A percentile compares a stretch with the other conserved stretches of the same genome.
Evolutionary conservation across 2,113 vertebrate species (phyloP).

Genomic region (Clarias batrachus): DNA sequence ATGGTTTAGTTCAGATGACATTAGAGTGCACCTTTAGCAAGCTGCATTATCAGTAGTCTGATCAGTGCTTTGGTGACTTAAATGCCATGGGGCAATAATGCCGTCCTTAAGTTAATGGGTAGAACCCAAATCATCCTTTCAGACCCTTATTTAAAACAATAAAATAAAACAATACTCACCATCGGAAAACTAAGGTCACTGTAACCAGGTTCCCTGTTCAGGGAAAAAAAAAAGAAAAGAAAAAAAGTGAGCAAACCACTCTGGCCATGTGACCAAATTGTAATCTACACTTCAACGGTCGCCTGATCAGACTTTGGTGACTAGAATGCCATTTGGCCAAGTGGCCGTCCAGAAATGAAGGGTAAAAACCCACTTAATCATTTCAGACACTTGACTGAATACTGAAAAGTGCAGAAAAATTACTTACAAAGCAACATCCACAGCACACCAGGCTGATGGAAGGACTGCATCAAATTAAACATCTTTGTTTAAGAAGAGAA

Average conservation of each 20-base stretch:
- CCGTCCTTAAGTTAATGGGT: slow-evolving; percentile 60
- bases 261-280: background rate
- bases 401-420: background rate
- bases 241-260: background rate
- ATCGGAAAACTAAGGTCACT: background rate
- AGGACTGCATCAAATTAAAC: background rate
- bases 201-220: too few species aligned
- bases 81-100: slow-evolving; percentile 62
- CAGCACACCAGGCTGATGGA: background rate
- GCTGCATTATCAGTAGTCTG: slow-evolving; percentile 43
- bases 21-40: background rate
- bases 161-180: slow-evolving; percentile 1
- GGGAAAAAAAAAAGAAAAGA: background rate
- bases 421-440: slow-evolving; percentile 3
- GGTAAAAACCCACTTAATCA: slow-evolving; percentile 16
- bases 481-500: background rate
- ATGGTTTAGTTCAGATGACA: background rate
- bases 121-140: slow-evolving; percentile 68
- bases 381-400: slow-evolving; percentile 9
- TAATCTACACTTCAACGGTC: background rate
- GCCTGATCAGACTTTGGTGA: slow-evolving; percentile 45
- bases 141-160: background rate
- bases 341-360: background rate
- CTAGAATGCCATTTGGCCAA: slow-evolving; percentile 41
- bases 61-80: slow-evolving; percentile 73